Evolutionary conservation across 1,140 invertebrate species (phyloP), one percentile per base, ranked within the genome.

Genomic region (Drosophila ohnishii): DNA sequence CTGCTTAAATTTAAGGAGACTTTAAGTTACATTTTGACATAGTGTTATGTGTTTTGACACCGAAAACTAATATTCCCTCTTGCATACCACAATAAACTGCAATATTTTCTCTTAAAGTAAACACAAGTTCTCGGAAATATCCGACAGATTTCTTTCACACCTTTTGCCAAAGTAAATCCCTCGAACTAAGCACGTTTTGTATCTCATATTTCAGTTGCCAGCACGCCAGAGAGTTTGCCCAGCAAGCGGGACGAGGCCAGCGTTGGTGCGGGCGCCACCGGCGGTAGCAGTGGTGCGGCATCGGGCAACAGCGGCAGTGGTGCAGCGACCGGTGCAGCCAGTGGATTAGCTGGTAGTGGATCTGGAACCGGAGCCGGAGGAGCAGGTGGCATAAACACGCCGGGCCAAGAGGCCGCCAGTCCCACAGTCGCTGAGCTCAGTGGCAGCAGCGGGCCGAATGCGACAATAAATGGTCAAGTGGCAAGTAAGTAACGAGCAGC

Each of bases 401-500:
- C 83, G 25, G 73, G 78, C 28, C 86, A 77, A 57, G 80, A 78
- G 19, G 73, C 57, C 53, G 79, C 65, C 56, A 79, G 72, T 57
- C 75, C 78, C 60, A 76, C 80, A 56, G 53, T 70, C 53, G 69
- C 59, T 47, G 84, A 88, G 58, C 61, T 88, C 35, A 47, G 35
- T 50, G 66, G 84, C 62, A 74, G 44, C 25, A 73, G 60, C 22
- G 65, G 75, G 57, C n/a, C 62, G 44, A 78, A 80, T 88, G 73
- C 81, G 75, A 89, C 93, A 87, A 91, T 93, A 78, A 94, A 94
- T 91, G 94, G 94, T 86, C 94, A 94, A 92, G 91, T 94, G 78
- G 92, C 93, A 86, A 94, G 94, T 94, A 92, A 94, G 94, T 94
- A 66, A 53, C 55, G 32, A 40, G 44, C 39, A 51, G 50, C 30